phyloP scores from a whole-genome alignment of 2,113 vertebrate genomes.

The Cynopterus brachyotis region DNA sequence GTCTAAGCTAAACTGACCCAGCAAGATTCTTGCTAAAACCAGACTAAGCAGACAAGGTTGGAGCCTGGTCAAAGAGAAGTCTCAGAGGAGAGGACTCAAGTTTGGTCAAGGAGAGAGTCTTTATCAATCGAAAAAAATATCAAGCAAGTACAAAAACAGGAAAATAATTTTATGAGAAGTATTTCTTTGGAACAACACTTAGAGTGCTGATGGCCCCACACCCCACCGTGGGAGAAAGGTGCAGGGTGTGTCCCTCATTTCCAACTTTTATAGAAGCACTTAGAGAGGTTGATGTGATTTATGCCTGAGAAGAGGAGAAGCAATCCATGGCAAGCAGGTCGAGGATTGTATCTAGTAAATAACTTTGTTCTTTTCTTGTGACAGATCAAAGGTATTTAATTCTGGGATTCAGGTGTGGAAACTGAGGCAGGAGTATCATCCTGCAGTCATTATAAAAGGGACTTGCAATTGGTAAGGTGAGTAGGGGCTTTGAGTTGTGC shows the following conservation, averaged over 20 bases:
- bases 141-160: not conserved
- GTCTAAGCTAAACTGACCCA: not conserved
- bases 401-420: not conserved
- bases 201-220: not conserved
- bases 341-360: not conserved
- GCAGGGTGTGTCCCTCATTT: not conserved
- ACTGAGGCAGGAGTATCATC: not conserved
- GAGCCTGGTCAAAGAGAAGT: not conserved
- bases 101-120: not conserved
- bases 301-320: not conserved
- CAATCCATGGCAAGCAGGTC: not conserved
- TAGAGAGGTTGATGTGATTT: not conserved
- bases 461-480: not conserved
- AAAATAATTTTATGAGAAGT: not conserved
- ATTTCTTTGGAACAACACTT: not conserved
- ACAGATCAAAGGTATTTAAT: not conserved
- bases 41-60: not conserved
- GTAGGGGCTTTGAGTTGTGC: not conserved
- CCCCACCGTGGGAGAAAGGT: not conserved
- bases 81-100: not conserved
- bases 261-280: not conserved
- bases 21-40: not conserved
- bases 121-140: not conserved
- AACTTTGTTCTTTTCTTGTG: not conserved
- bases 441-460: not conserved